A percentile compares a stretch with the other conserved stretches of the same genome.
Evolutionary conservation across 2,113 vertebrate species (phyloP).

Genomic region (Morone chrysops): DNA sequence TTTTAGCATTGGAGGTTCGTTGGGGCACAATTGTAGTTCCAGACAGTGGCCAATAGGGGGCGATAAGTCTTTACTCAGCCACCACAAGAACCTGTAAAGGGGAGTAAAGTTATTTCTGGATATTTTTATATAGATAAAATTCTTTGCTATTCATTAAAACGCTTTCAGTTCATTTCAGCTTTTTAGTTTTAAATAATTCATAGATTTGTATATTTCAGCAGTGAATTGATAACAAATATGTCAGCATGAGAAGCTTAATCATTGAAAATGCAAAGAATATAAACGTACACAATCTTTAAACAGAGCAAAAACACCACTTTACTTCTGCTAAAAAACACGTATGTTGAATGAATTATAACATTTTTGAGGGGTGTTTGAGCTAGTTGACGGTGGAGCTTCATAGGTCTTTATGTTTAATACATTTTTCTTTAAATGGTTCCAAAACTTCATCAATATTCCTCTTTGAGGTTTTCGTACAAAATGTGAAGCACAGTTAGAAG

Average conservation of each 20-base stretch:
- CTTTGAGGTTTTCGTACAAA: background rate
- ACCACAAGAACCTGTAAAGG: background rate
- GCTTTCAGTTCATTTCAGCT: background rate
- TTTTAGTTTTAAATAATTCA: background rate
- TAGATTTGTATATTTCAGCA: background rate
- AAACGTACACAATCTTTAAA: background rate
- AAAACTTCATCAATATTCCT: background rate
- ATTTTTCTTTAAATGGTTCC: too few relatives aligned
- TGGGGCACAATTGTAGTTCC: constrained; percentile 3
- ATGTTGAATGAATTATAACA: background rate
- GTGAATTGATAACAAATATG: background rate
- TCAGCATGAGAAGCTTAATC: background rate
- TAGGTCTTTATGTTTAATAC: too few relatives aligned
- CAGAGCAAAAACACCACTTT: background rate
- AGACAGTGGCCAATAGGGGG: constrained; percentile 36
- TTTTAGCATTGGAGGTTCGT: background rate
- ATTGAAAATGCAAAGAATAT: background rate
- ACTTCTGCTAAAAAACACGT: background rate
- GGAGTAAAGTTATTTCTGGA: background rate
- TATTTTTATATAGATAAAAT: background rate
- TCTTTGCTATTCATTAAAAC: background rate
- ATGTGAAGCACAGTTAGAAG: background rate
- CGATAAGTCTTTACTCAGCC: constrained; percentile 4
- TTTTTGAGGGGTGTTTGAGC: background rate
- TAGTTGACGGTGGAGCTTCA: background rate